Conservation (phyloP, 2,113 vertebrate genomes). For the Hippocampus barbouri region DNA sequence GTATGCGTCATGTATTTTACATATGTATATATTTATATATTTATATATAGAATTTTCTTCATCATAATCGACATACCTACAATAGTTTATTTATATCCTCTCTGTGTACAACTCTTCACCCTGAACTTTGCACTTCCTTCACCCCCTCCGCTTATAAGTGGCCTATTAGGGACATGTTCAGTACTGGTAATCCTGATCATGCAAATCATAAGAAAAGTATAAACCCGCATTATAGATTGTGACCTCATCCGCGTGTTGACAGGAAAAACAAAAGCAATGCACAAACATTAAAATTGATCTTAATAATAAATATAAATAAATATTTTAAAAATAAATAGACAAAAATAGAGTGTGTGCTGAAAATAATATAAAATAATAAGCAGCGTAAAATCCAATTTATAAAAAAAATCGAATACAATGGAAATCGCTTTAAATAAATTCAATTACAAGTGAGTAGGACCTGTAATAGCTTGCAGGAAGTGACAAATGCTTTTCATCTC, state of each 20-base stretch:
- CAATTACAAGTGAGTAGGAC: neutral
- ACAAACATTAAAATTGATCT: neutral
- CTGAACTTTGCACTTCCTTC: constrained; percentile 56
- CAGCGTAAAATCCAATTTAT: neutral
- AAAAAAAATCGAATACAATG: constrained; percentile 5
- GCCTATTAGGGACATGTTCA: constrained; percentile 34
- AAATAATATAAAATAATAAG: neutral
- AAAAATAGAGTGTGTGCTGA: neutral
- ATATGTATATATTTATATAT: constrained; percentile 62
- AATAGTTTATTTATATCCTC: constrained; percentile 64
- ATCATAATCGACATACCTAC: constrained; percentile 75
- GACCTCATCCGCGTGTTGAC: neutral
- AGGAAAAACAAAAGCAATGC: neutral
- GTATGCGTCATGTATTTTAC: constrained; percentile 72
- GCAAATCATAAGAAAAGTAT: constrained; percentile 55
- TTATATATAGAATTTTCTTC: constrained; percentile 55
- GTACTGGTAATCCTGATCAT: constrained; percentile 37
- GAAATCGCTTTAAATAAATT: constrained; percentile 17
- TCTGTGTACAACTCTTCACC: constrained; percentile 67
- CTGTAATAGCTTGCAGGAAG: constrained; percentile 3
- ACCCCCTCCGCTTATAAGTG: constrained; percentile 53
- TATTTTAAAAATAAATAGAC: neutral
- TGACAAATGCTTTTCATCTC: constrained; percentile 24
- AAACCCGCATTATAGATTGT: constrained; percentile 12
- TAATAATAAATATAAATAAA: neutral